A percentile compares a stretch with the other conserved stretches of the same genome.
phyloP scores from a whole-genome alignment of 2,113 vertebrate genomes.

The Misgurnus mizolepis region DNA sequence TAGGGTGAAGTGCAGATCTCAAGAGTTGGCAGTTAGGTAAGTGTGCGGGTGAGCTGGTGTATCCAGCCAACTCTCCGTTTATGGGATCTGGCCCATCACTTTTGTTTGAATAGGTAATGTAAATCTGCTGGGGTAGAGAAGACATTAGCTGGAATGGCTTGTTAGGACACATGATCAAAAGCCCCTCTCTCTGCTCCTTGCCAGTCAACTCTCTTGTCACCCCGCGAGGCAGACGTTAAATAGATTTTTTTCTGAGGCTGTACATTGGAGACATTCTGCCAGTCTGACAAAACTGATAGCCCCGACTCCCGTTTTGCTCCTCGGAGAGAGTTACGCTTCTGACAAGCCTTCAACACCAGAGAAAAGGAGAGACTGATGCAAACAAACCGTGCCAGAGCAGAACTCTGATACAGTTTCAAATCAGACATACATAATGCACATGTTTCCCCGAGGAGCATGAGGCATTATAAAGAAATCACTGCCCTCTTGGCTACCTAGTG shows the following conservation, averaged over 20 bases:
- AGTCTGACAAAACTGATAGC: constrained; percentile 83
- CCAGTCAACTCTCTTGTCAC: constrained; percentile 94
- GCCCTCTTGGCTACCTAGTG: constrained; percentile 15
- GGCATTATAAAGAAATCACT: constrained; percentile 27
- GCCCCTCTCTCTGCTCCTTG: constrained; percentile 86
- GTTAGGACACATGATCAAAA: constrained; percentile 99
- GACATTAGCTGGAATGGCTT: constrained; percentile 96
- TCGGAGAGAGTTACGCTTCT: constrained; percentile 7
- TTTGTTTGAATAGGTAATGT: constrained; percentile 98
- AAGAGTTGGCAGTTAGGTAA: constrained; percentile 4
- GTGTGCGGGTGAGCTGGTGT: constrained; percentile 14
- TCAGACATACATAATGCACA: constrained; percentile 28
- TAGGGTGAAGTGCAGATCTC: constrained; percentile 21
- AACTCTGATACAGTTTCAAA: background rate
- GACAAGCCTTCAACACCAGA: constrained; percentile 35
- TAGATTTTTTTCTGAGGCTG: constrained; percentile 82
- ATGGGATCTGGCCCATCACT: constrained; percentile 85
- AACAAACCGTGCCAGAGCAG: constrained; percentile 16
- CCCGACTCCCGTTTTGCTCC: constrained; percentile 63
- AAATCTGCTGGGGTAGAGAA: constrained; percentile 88
- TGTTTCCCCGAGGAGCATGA: background rate
- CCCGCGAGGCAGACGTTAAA: constrained; percentile 94
- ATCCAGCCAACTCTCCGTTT: background rate
- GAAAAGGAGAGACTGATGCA: constrained; percentile 12
- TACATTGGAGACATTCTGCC: constrained; percentile 84